Percentiles rank a stretch among this genome's conserved stretches.
phyloP scores from a whole-genome alignment of 2,797 vertebrate genomes.

The Natrix natrix region DNA sequence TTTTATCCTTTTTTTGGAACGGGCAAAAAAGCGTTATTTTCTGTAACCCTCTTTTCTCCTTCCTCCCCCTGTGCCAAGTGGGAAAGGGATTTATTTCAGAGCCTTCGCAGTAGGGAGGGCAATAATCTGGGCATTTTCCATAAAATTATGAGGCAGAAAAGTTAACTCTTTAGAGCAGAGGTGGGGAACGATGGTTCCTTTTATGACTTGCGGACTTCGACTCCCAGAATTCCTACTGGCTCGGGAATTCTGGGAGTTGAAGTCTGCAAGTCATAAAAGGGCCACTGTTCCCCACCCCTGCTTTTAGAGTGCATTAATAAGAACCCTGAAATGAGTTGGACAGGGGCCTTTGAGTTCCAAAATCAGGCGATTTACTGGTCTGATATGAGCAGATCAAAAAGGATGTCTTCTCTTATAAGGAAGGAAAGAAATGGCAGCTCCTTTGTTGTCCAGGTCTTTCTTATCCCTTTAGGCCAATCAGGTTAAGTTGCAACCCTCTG shows the following conservation, averaged over 20 bases:
- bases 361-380: not conserved
- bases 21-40: conserved; percentile 36
- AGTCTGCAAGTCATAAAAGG: not conserved
- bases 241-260: too few relatives aligned
- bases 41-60: not conserved
- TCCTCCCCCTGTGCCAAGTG: too few relatives aligned
- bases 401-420: not conserved
- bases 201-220: not conserved
- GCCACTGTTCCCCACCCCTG: not conserved
- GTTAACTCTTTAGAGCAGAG: not conserved
- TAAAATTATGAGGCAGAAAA: not conserved
- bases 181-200: not conserved
- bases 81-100: not conserved
- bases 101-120: not conserved
- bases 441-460: not conserved
- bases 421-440: too few relatives aligned
- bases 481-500: not conserved
- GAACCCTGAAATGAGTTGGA: not conserved
- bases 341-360: not conserved
- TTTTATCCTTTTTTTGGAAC: conserved; percentile 62
- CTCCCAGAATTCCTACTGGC: not conserved
- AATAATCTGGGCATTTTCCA: too few relatives aligned
- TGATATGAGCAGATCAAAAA: not conserved
- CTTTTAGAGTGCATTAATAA: not conserved
- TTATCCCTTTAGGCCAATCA: not conserved